Evolutionary conservation across 1,140 invertebrate species (phyloP).

Genomic region (Drosophila punjabiensis): DNA sequence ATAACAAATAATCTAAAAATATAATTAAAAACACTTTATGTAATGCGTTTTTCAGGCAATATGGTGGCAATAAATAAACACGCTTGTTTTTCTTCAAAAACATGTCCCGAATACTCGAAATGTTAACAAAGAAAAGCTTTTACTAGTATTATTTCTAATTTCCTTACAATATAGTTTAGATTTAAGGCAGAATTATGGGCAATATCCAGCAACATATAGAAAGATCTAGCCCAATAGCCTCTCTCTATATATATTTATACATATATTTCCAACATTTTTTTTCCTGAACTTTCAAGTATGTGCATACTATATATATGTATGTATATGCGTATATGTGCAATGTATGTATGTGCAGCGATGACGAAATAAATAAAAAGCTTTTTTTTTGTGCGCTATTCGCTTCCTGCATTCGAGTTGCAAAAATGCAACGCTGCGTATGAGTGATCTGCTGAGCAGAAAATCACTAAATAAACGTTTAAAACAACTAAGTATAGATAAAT

Average conservation of each 20-base stretch:
- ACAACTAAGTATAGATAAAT: neutral
- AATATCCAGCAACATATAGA: slow-evolving; percentile 1
- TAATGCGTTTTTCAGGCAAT: slow-evolving; percentile 1
- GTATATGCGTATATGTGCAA: slow-evolving; percentile 20
- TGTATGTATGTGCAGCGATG: slow-evolving; percentile 53
- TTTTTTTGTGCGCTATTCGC: slow-evolving; percentile 50
- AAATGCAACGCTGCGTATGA: slow-evolving; percentile 73
- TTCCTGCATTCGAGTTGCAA: slow-evolving; percentile 66
- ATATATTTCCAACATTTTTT: slow-evolving; percentile 42
- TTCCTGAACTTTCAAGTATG: slow-evolving; percentile 58
- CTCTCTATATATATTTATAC: neutral
- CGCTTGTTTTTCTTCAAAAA: slow-evolving; percentile 22
- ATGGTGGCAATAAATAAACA: slow-evolving; percentile 3
- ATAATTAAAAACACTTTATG: neutral
- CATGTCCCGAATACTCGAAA: slow-evolving; percentile 30
- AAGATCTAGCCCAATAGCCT: slow-evolving; percentile 1
- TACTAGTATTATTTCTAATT: neutral
- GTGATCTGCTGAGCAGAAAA: slow-evolving; percentile 47
- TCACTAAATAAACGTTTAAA: neutral
- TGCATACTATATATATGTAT: neutral
- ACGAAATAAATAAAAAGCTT: slow-evolving; percentile 70
- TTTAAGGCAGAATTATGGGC: neutral
- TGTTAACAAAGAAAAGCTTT: slow-evolving; percentile 57
- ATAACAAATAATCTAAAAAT: neutral
- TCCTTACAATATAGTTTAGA: slow-evolving; percentile 11